Evolutionary conservation across 2,888 invertebrate species (phyloP).

Genomic region (Eudasyphora cyanicolor): DNA sequence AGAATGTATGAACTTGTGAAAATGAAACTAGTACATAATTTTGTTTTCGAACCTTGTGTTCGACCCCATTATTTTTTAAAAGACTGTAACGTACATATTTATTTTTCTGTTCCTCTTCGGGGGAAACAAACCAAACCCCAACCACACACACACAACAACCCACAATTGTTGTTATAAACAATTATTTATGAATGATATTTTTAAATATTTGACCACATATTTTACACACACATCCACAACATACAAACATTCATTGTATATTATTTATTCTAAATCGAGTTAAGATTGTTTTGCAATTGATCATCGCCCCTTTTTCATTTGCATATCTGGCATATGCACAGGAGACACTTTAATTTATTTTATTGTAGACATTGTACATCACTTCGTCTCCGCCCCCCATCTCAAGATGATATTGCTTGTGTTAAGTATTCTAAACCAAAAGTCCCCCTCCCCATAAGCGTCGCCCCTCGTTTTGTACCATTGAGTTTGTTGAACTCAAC

Average conservation of each 20-base stretch:
- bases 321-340: slow-evolving; percentile 63
- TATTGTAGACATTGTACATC: not conserved
- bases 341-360: slow-evolving; percentile 46
- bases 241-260: slow-evolving; percentile 1
- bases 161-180: slow-evolving; percentile 21
- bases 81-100: not conserved
- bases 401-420: slow-evolving; percentile 43
- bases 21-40: too few species aligned
- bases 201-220: slow-evolving; percentile 51
- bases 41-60: not conserved
- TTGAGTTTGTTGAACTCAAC: slow-evolving; percentile 50
- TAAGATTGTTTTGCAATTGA: slow-evolving; percentile 32
- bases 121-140: too few species aligned
- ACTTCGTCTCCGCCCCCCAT: slow-evolving; percentile 55
- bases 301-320: slow-evolving; percentile 33
- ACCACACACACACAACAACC: not conserved
- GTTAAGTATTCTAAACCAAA: slow-evolving; percentile 35
- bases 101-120: too few species aligned
- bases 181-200: not conserved
- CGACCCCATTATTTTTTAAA: not conserved
- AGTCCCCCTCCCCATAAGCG: slow-evolving; percentile 22
- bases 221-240: too few species aligned
- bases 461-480: slow-evolving; percentile 46
- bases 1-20: not conserved
- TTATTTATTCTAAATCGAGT: slow-evolving; percentile 29